Conservation (phyloP, 1,140 invertebrate species). For the Ectropis grisescens region DNA sequence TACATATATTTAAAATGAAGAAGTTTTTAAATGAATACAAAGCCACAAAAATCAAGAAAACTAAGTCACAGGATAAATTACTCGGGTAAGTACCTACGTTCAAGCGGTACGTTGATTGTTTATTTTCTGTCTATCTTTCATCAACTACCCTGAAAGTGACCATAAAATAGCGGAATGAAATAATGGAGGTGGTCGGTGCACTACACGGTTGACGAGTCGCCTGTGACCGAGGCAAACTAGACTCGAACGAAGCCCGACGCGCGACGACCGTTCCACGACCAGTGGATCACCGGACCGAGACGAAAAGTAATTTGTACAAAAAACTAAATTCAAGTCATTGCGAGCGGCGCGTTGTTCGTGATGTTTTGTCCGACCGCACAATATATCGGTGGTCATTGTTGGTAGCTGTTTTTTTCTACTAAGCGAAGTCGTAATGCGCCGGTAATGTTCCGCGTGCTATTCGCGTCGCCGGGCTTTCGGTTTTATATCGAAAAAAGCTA, state of each 20-base stretch:
- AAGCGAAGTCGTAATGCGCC: slow-evolving; percentile 45
- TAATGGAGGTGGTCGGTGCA: no score
- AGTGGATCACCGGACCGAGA: slow-evolving; percentile 64
- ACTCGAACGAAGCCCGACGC: slow-evolving; percentile 23
- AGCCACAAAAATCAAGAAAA: slow-evolving; percentile 23
- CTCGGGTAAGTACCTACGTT: slow-evolving; percentile 24
- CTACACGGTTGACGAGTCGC: slow-evolving; percentile 11
- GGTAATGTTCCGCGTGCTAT: slow-evolving; percentile 54
- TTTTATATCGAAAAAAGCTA: slow-evolving; percentile 17
- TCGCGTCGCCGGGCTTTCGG: slow-evolving; percentile 27
- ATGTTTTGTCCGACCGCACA: slow-evolving; percentile 68
- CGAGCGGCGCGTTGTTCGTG: slow-evolving; percentile 60
- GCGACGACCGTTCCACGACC: slow-evolving; percentile 42
- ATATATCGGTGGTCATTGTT: slow-evolving; percentile 63
- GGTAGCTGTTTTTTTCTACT: slow-evolving; percentile 53
- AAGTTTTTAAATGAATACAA: slow-evolving; percentile 60
- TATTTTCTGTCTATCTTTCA: slow-evolving; percentile 8
- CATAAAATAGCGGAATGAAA: no score
- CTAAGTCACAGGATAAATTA: no score
- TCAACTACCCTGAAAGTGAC: slow-evolving; percentile 12
- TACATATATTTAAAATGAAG: no score
- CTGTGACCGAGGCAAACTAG: slow-evolving; percentile 29
- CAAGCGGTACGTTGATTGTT: slow-evolving; percentile 12
- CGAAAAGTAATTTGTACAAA: slow-evolving; percentile 69
- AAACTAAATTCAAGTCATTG: slow-evolving; percentile 66